Evolutionary conservation across 2,797 vertebrate species (phyloP), one percentile per base, ranked within the genome.

Genomic region (Microtus obscurus): DNA sequence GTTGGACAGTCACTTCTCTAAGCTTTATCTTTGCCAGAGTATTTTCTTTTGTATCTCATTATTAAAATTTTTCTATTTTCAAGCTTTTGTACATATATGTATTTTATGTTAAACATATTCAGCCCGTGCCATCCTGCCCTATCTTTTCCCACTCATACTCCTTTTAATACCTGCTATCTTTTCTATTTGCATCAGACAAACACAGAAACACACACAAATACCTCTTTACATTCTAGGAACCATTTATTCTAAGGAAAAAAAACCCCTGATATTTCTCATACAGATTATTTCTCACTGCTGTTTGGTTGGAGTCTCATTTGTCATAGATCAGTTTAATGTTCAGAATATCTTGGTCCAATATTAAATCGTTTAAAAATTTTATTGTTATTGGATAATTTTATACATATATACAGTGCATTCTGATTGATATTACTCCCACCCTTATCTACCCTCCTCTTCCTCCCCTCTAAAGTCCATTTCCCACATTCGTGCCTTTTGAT

Each of bases 1-100:
- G 23, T 67, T 1, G 27, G 13, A 90, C 83, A 29, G 25, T 51
- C 45, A 29, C 13, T 53, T 31, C 56, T 90, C 9, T 95, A 40
- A 90, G 37, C 34, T 61, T 4, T 93, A 14, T 69, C 63, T 82
- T 45, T 89, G 67, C 17, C 43, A 71, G n/a, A 79, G 0, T 67
- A 86, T 87, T 93, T 93, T 82, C 56, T 90, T 90, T 78, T 77
- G 31, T 37, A 69, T 93, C 74, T 69, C 61, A 14, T 63, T 81
- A 29, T 34, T 4, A 19, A 1, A 25, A 45, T 40, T 48, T 12
- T 40, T 69, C 25, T 16, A 48, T 91, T 63, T 93, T 40, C 45
- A 56, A 29, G 9, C 9, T 73, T 69, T 69, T 51, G 16, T 73
- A 40, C 34, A 53, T 87, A 48, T 73, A 19, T 11, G 25, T 53